Evolutionary conservation across 2,888 invertebrate species (phyloP).

Genomic region (Dolomedes plantarius): DNA sequence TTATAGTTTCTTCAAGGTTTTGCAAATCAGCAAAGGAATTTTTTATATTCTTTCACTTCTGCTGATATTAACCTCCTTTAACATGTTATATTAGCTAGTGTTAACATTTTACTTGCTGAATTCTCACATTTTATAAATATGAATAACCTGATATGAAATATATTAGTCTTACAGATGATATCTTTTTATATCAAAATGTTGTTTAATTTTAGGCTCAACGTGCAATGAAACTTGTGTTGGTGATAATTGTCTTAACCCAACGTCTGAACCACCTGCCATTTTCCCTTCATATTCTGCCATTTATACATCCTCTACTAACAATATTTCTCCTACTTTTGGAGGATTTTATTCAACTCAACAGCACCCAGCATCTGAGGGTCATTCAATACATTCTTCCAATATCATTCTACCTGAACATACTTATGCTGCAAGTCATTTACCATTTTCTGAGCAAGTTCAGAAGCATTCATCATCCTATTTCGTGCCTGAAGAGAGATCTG

Average conservation of each 20-base stretch:
- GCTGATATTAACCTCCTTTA: no score
- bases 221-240: conserved; percentile 61
- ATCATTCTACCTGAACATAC: neutral
- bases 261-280: conserved; percentile 9
- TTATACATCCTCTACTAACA: neutral
- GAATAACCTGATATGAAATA: no score
- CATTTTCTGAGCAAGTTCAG: neutral
- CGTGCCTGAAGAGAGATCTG: neutral
- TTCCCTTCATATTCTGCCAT: neutral
- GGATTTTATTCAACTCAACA: neutral
- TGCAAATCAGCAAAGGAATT: no score
- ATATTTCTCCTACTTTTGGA: neutral
- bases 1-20: no score
- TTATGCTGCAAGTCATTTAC: neutral
- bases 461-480: neutral
- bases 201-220: conserved; percentile 48
- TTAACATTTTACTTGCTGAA: no score
- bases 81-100: no score
- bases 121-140: no score
- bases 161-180: no score
- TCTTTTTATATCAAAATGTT: no score
- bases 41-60: no score
- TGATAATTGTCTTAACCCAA: conserved; percentile 23
- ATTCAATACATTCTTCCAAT: neutral
- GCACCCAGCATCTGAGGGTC: neutral